Conservation (phyloP, 92 coral and sea anemone genomes). For the Phenganax marumi region DNA sequence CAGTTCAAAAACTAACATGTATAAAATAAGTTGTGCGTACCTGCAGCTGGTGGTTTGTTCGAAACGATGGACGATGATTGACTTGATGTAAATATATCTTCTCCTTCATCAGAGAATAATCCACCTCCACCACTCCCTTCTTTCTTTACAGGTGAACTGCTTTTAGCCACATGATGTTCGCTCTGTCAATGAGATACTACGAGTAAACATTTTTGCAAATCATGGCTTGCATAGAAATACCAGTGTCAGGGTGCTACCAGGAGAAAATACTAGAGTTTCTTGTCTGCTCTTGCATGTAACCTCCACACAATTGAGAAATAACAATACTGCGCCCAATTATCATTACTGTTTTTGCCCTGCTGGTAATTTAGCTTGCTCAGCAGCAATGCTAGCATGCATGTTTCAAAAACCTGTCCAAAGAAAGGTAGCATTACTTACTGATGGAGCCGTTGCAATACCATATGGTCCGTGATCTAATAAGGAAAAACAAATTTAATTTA, state of each 20-base stretch:
- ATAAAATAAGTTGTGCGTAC: not conserved
- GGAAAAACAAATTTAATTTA: not conserved
- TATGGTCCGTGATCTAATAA: slow-evolving; percentile 38
- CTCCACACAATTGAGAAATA: too few relatives aligned
- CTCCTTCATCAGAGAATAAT: slow-evolving; percentile 81
- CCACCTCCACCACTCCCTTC: slow-evolving; percentile 58
- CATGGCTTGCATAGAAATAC: not conserved
- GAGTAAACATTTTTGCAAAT: not conserved
- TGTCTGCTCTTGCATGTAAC: too few relatives aligned
- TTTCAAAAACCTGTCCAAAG: not conserved
- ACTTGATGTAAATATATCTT: slow-evolving; percentile 58
- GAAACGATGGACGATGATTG: slow-evolving; percentile 31
- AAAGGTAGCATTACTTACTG: slow-evolving; percentile 21
- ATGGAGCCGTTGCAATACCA: slow-evolving; percentile 16
- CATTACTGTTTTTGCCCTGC: too few relatives aligned
- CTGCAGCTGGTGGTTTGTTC: slow-evolving; percentile 24
- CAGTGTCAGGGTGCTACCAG: too few relatives aligned
- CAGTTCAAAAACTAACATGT: too few relatives aligned
- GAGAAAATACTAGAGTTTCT: too few relatives aligned
- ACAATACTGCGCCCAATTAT: too few relatives aligned
- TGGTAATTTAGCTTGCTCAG: not conserved
- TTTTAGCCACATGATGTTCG: slow-evolving; percentile 31
- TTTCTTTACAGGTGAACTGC: slow-evolving; percentile 14
- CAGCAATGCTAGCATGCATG: not conserved
- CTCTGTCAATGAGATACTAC: not conserved